phyloP scores from a whole-genome alignment of 2,113 vertebrate species.

The Platysteira castanea region DNA sequence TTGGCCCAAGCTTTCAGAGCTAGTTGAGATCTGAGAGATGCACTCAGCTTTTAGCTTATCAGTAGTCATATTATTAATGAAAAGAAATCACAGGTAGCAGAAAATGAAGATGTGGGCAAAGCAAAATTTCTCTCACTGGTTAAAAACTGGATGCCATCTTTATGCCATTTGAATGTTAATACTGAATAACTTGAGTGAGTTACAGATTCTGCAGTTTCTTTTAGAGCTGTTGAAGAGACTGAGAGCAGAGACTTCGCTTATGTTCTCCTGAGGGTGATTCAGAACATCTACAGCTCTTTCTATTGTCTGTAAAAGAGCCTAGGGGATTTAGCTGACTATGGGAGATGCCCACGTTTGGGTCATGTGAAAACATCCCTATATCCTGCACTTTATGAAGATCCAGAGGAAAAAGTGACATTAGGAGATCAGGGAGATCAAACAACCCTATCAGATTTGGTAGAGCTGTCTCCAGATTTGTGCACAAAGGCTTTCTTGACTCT shows the following conservation, averaged over 20 bases:
- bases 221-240: background rate
- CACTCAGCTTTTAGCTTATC: background rate
- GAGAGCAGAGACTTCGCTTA: background rate
- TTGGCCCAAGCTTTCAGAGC: background rate
- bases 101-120: background rate
- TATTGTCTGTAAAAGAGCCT: background rate
- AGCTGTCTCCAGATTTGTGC: background rate
- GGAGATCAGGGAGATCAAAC: background rate
- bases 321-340: background rate
- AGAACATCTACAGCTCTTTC: background rate
- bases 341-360: background rate
- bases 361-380: background rate
- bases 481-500: background rate
- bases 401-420: background rate
- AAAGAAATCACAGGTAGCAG: background rate
- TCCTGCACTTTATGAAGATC: background rate
- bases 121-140: background rate
- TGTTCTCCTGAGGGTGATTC: background rate
- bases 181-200: background rate
- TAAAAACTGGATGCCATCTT: background rate
- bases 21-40: background rate
- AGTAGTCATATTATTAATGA: background rate
- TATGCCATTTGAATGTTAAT: background rate
- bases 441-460: background rate
- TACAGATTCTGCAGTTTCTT: background rate